phyloP scores from a whole-genome alignment of 2,113 vertebrate genomes.

The Hemibagrus wyckioides region DNA sequence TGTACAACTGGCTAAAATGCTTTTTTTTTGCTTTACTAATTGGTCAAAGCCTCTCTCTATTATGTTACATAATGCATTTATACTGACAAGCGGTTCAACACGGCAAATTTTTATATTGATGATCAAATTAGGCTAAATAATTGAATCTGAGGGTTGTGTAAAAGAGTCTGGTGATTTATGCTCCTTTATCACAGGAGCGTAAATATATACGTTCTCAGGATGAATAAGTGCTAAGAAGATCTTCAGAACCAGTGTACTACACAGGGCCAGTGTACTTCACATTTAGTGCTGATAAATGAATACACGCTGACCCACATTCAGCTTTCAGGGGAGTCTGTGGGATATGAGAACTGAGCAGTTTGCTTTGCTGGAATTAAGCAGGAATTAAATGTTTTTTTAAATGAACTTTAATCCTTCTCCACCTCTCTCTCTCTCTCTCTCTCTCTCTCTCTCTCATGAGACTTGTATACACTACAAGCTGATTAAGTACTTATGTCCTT shows the following conservation, averaged over 20 bases:
- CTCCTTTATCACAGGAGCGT: neutral
- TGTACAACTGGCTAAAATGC: constrained; percentile 23
- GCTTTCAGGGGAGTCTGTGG: neutral
- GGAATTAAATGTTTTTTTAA: neutral
- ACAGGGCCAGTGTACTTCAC: neutral
- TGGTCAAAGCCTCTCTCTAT: neutral
- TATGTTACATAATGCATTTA: neutral
- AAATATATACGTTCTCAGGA: neutral
- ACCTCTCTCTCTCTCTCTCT: neutral
- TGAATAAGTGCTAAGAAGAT: neutral
- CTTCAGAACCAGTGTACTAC: neutral
- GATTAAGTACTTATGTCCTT: neutral
- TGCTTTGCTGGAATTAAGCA: neutral
- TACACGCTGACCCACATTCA: neutral
- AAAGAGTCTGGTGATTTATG: neutral
- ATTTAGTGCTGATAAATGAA: constrained; percentile 11
- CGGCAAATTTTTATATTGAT: neutral
- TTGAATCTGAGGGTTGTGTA: neutral
- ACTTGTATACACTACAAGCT: neutral
- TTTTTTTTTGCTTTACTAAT: constrained; percentile 21
- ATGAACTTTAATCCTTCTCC: neutral
- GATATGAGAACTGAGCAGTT: neutral
- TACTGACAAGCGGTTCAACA: neutral
- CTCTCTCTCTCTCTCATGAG: neutral
- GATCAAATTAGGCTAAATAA: neutral